Base-by-base conservation (phyloP, 2,113 vertebrate species). In the Sceloporus undulatus region DNA sequence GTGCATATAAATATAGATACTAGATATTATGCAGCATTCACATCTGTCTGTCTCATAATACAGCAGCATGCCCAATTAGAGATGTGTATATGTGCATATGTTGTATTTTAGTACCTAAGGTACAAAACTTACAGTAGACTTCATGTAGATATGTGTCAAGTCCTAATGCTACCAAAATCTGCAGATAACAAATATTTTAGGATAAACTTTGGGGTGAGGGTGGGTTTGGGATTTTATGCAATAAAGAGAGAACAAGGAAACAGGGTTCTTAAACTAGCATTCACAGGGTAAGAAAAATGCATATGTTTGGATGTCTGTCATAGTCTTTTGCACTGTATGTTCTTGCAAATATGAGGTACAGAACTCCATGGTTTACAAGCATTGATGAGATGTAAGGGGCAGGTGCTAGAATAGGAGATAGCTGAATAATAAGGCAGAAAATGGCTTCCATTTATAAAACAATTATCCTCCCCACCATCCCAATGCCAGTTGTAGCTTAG, bases 171-270 rank as follows among this genome's bases (percentile, higher is more conserved):
- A 73, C 82, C 48, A 59, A 34, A 81, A 85, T 75, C 23, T 78
- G 80, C 88, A 62, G 34, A 76, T 88, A 89, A 8, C 81, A 91
- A 68, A 78, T 84, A 70, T 40, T 84, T 88, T 74, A 84, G 23
- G 18, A 34, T 38, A 75, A 34, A 83, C 74, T 84, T 78, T 84
- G 21, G 77, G 62, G 48, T 13, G 13, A 34, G 56, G 38, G 16
- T 68, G 65, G 2, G 42, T 27, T 54, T 88, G 87, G 85, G 82
- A 87, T 75, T 90, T 2, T 90, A 40, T 42, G 13, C 68, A 80
- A 56, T 38, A 34, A 40, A 27, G 23, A 86, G 25, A 85, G 77
- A 88, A 73, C 2, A 23, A 83, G 75, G 76, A 34, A 90, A 29
- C 11, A 19, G 19, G 11, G 86, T 75, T 83, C 48, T 66, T 65